phyloP scores from a whole-genome alignment of 2,888 invertebrate genomes.

The Drosophila tripunctata region DNA sequence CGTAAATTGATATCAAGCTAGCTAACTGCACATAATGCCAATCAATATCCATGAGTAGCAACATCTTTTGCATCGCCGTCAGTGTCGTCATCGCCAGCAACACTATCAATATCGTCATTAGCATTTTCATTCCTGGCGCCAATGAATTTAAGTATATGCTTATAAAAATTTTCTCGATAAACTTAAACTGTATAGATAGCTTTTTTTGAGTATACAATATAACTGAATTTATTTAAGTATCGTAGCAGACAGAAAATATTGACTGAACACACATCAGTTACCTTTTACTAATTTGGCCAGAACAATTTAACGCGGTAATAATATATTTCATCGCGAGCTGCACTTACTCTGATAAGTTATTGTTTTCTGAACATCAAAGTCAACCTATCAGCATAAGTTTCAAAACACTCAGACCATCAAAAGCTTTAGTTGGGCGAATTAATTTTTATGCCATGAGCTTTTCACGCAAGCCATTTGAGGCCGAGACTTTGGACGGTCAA shows the following conservation, averaged over 20 bases:
- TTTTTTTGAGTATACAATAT: no score
- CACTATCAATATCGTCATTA: constrained; percentile 10
- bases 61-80: neutral
- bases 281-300: no score
- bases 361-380: constrained; percentile 36
- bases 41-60: constrained; percentile 34
- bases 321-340: neutral
- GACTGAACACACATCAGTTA: no score
- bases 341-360: no score
- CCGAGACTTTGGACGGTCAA: constrained; percentile 14
- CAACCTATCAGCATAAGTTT: constrained; percentile 26
- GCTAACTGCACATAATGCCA: constrained; percentile 21
- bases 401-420: constrained; percentile 36
- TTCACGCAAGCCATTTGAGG: constrained; percentile 58
- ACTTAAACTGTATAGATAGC: no score
- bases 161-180: constrained; percentile 79
- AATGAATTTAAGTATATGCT: constrained; percentile 65
- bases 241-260: no score
- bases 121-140: constrained; percentile 18
- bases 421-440: constrained; percentile 63
- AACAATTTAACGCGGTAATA: neutral
- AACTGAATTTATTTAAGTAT: no score
- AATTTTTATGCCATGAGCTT: constrained; percentile 67
- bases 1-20: constrained; percentile 24
- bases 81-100: neutral